These are phyloP conservation scores for Vanacampus margaritifer DNA, from an alignment of 2,113 vertebrate species.

Conservation along the genomic window DNA sequence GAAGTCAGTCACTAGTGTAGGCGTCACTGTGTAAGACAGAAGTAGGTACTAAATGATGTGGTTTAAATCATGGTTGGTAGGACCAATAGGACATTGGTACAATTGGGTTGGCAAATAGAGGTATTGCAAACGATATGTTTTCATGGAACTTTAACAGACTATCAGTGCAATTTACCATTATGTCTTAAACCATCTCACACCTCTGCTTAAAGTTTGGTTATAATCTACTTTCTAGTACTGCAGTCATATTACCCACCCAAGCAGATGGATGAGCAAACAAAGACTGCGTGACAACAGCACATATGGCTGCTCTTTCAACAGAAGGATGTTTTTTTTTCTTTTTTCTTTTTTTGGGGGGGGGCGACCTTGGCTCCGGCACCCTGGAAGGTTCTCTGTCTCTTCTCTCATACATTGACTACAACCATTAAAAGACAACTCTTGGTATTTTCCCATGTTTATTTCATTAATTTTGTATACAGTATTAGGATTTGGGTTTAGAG, in stretches of 20 bases:
- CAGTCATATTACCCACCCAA: neutral
- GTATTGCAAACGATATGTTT: neutral
- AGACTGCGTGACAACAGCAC: neutral
- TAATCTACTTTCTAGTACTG: neutral
- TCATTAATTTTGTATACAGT: neutral
- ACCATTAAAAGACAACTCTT: no score
- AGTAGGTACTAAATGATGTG: neutral
- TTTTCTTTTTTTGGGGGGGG: no score
- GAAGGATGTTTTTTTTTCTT: slow-evolving; percentile 8
- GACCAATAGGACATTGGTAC: no score
- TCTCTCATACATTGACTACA: neutral
- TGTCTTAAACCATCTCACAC: neutral
- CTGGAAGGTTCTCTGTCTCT: neutral
- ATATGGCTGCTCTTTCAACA: neutral
- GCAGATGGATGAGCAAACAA: neutral
- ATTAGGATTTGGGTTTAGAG: neutral
- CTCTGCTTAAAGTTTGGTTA: neutral
- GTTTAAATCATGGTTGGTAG: neutral
- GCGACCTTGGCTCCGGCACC: neutral
- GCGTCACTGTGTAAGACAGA: no score
- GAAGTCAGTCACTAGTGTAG: neutral
- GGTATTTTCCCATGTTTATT: neutral
- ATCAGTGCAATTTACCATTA: no score
- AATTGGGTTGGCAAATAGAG: neutral
- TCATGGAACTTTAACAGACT: neutral